Base-by-base conservation (phyloP, 2,113 vertebrate genomes). In the Halcyon senegalensis region DNA sequence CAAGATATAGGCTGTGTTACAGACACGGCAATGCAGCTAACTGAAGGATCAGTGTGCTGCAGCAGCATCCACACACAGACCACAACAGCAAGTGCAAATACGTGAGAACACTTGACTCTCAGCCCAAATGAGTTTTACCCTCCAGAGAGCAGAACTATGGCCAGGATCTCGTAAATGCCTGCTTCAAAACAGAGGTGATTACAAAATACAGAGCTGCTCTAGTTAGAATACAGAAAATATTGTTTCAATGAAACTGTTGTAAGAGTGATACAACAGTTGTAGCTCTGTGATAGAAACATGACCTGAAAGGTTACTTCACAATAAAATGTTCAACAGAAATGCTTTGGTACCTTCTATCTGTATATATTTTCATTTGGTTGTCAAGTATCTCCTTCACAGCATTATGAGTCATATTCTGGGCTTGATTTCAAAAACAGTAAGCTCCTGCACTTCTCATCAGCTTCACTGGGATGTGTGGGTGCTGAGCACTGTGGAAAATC, bases 261-360 rank as follows among this genome's bases (percentile, higher is more conserved):
- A 87, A 95, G 55, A 70, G 27, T 87, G 93, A 13, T 91, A 85
- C 68, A 88, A 92, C 86, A 73, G 44, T 89, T 93, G 66, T 87
- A 88, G 90, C 76, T 87, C 91, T 88, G 74, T 84, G 46, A 76
- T 28, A 96, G 90, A 91, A 96, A 96, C 94, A 91, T 28, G 66
- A 79, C 28, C 64, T 1, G 1, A 92, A 83, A 83, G 66, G 53
- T 87, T 89, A 89, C 75, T 97, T 97, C 89, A 78, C 93, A 98
- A 97, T 96, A 97, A 98, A 98, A 84, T 70, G 60, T 97, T 96
- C 53, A 94, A 48, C 39, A 79, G 59, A 93, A 91, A 64, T 48
- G 70, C 85, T 76, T 90, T 87, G 70, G 82, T 94, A 76, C 37
- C 77, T 73, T 91, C 70, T 89, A 73, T 92, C 59, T 56, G 84